Conservation (phyloP, 2,888 invertebrate genomes). For the Nebria brevicollis region DNA sequence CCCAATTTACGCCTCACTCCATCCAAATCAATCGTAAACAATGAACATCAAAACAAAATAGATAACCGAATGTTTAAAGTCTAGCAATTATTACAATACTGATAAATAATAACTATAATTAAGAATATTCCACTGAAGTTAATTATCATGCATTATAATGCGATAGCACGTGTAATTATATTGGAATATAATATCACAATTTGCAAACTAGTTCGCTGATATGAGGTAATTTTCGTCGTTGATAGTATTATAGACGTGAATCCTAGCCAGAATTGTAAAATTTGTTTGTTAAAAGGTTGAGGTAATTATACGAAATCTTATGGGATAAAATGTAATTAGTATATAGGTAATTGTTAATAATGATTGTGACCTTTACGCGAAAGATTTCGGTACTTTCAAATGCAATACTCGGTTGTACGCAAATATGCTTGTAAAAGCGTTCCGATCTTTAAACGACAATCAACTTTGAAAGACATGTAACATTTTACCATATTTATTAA, state of each 20-base stretch:
- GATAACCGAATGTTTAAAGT: neutral
- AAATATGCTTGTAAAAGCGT: too few species aligned
- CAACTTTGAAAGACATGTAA: too few species aligned
- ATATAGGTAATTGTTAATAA: too few species aligned
- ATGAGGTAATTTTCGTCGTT: neutral
- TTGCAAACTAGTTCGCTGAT: neutral
- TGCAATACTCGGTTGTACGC: too few species aligned
- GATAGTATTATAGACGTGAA: neutral
- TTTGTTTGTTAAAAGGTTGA: neutral
- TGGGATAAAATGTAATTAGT: too few species aligned
- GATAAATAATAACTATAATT: neutral
- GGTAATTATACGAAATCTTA: neutral
- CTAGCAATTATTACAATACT: neutral
- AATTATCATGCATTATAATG: conserved; percentile 31
- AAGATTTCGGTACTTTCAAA: too few species aligned
- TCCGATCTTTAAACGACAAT: too few species aligned
- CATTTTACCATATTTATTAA: too few species aligned
- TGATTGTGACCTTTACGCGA: too few species aligned
- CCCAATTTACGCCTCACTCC: conserved; percentile 61
- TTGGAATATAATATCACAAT: neutral
- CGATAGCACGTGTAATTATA: neutral
- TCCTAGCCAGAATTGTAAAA: neutral
- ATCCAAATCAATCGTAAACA: conserved; percentile 60
- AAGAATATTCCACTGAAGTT: conserved; percentile 24
- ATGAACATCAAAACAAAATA: neutral